A percentile compares a stretch with the other conserved stretches of the same genome.
These are phyloP conservation scores for Tetramorium alpestre DNA, from an alignment of 1,140 invertebrate genomes.

Conservation along the genomic window DNA sequence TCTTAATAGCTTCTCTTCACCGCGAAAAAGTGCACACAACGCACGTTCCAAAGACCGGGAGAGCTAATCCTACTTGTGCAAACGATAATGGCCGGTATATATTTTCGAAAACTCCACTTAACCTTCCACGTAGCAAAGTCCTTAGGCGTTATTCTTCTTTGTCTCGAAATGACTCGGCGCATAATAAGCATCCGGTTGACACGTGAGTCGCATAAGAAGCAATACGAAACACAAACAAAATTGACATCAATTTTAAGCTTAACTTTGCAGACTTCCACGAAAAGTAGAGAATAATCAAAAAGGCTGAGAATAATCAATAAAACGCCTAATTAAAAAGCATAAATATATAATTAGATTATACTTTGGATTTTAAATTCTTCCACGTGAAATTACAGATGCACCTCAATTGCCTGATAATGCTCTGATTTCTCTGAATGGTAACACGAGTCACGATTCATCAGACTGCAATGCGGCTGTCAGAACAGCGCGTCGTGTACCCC, in stretches of 20 bases:
- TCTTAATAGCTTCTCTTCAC: neutral
- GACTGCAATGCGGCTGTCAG: neutral
- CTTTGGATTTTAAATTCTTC: neutral
- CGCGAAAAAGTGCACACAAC: constrained; percentile 18
- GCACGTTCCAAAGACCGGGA: constrained; percentile 18
- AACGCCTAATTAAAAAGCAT: neutral
- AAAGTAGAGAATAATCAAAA: neutral
- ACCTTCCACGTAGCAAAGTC: constrained; percentile 4
- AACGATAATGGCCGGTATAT: neutral
- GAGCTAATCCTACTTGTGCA: constrained; percentile 12
- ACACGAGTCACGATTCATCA: constrained; percentile 1
- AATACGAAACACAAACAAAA: neutral
- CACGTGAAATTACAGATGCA: neutral
- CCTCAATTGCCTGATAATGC: neutral
- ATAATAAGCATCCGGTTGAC: constrained; percentile 25
- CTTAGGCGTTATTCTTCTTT: constrained; percentile 58
- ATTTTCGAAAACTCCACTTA: neutral
- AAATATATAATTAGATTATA: neutral
- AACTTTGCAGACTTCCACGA: neutral
- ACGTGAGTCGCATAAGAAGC: constrained; percentile 48
- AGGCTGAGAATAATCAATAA: neutral
- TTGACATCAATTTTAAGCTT: neutral
- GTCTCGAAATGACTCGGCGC: constrained; percentile 38
- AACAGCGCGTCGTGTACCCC: neutral
- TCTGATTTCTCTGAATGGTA: constrained; percentile 3